Percentiles rank a stretch among this genome's conserved stretches.
phyloP scores from a whole-genome alignment of 2,113 vertebrate species.

The Dascyllus trimaculatus region DNA sequence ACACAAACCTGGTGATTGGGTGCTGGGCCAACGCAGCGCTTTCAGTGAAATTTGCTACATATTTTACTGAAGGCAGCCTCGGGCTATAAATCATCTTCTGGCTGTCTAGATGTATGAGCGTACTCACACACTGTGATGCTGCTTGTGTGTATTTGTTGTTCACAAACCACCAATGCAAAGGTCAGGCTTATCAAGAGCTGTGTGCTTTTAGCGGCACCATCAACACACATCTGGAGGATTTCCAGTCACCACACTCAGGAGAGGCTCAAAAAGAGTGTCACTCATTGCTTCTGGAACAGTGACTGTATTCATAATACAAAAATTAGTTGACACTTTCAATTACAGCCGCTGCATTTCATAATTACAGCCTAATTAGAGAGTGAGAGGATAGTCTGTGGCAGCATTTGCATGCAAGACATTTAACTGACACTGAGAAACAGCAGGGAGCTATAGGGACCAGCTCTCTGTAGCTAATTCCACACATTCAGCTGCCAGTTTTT shows the following conservation, averaged over 20 bases:
- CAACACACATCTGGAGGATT: conserved; percentile 17
- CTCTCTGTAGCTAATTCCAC: conserved; percentile 7
- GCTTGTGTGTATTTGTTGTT: conserved; percentile 20
- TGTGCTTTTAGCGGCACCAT: background rate
- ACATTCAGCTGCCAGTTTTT: conserved; percentile 1
- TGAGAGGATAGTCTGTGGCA: conserved; percentile 21
- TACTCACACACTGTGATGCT: conserved; percentile 5
- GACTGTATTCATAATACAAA: conserved; percentile 15
- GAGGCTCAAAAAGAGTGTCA: conserved; percentile 25
- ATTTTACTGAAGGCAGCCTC: conserved; percentile 38
- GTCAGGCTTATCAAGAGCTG: conserved; percentile 29
- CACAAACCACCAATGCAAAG: conserved; percentile 40
- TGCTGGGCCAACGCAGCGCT: conserved; percentile 1
- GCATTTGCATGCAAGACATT: conserved; percentile 16
- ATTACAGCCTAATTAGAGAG: conserved; percentile 55
- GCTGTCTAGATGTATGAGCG: conserved; percentile 26
- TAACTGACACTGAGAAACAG: conserved; percentile 20
- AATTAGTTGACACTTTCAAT: conserved; percentile 58
- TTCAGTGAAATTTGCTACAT: conserved; percentile 38
- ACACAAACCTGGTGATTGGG: background rate
- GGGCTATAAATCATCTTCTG: conserved; percentile 55
- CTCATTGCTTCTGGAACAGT: conserved; percentile 8
- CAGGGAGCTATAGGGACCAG: background rate
- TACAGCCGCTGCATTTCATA: conserved; percentile 45
- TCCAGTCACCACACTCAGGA: conserved; percentile 13